A percentile compares a stretch with the other conserved stretches of the same genome.
Evolutionary conservation across 2,888 invertebrate species (phyloP).

Genomic region (Julus scandinavius): DNA sequence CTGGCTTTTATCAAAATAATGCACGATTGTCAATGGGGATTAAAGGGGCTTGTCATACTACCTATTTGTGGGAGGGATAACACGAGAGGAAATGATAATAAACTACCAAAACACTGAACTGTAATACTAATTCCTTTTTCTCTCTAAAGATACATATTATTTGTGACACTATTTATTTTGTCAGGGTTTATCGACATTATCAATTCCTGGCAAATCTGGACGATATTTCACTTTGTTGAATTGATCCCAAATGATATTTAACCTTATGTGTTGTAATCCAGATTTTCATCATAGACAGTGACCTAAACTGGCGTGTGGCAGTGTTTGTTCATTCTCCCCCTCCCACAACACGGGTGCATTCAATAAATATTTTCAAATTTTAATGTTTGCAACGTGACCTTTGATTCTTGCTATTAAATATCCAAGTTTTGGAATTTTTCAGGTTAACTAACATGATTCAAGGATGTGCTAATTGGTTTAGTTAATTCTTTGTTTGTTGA

Average conservation of each 20-base stretch:
- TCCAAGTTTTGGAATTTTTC: too few species aligned
- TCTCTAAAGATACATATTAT: not conserved
- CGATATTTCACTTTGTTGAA: not conserved
- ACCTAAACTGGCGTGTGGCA: not conserved
- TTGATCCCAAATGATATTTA: not conserved
- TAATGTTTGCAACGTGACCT: not conserved
- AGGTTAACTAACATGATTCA: too few species aligned
- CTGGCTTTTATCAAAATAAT: not conserved
- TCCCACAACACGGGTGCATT: conserved; percentile 24
- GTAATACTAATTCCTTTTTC: not conserved
- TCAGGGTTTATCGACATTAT: not conserved
- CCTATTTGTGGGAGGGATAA: conserved; percentile 23
- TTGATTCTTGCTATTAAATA: too few species aligned
- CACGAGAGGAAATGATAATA: not conserved
- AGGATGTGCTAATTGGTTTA: too few species aligned
- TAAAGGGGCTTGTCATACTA: not conserved
- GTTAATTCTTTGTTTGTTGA: too few species aligned
- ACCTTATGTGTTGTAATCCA: not conserved
- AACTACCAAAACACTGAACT: not conserved
- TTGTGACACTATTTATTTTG: not conserved
- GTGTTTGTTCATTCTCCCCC: not conserved
- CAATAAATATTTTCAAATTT: conserved; percentile 44
- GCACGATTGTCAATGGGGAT: not conserved
- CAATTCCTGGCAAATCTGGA: not conserved
- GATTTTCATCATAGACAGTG: not conserved